phyloP scores from a whole-genome alignment of 1,140 invertebrate genomes.

The Heliconius himera region DNA sequence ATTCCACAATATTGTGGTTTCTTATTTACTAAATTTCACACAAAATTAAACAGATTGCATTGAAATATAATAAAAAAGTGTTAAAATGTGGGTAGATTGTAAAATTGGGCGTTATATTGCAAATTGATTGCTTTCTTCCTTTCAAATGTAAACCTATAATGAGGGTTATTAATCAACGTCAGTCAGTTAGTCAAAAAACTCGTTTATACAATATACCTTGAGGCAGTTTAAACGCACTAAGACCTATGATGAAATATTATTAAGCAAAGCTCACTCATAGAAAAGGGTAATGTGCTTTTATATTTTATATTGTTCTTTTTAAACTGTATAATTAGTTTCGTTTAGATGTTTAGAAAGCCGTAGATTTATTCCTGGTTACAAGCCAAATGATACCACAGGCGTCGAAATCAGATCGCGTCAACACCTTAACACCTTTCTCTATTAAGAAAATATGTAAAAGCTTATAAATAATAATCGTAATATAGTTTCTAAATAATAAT shows the following conservation, averaged over 20 bases:
- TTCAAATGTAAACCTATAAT: constrained; percentile 8
- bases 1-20: constrained; percentile 51
- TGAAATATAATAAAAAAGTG: background rate
- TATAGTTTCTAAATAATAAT: no score
- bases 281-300: background rate
- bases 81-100: background rate
- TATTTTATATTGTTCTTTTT: background rate
- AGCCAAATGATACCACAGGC: constrained; percentile 4
- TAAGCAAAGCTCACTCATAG: background rate
- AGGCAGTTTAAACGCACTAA: background rate
- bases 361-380: constrained; percentile 7
- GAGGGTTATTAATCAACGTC: constrained; percentile 24
- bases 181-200: constrained; percentile 1
- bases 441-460: background rate
- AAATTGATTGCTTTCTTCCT: constrained; percentile 23
- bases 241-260: background rate
- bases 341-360: constrained; percentile 2
- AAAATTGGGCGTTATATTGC: background rate
- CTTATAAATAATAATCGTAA: background rate
- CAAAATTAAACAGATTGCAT: constrained; percentile 26
- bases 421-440: constrained; percentile 21
- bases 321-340: background rate
- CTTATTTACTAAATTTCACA: constrained; percentile 25
- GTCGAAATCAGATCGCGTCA: constrained; percentile 21
- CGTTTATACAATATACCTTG: background rate